phyloP scores from a whole-genome alignment of 2,888 invertebrate genomes.

The Epicampocera succincta region DNA sequence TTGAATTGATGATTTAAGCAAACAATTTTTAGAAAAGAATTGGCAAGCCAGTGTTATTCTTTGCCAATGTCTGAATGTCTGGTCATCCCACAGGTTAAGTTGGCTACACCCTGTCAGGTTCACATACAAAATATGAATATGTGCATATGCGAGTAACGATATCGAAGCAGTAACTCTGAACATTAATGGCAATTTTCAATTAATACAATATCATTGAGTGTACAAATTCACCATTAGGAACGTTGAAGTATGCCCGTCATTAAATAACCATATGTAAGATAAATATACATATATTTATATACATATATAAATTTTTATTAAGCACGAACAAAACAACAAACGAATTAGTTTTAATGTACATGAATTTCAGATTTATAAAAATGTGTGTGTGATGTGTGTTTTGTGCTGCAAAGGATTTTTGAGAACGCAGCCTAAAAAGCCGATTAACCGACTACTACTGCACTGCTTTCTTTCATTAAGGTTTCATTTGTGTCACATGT shows the following conservation, averaged over 20 bases:
- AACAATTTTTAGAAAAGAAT: too few species aligned
- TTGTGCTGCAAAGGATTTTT: too few species aligned
- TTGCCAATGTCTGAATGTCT: too few species aligned
- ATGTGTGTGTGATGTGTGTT: too few species aligned
- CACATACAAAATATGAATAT: slow-evolving; percentile 17
- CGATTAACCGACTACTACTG: too few species aligned
- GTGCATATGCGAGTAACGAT: slow-evolving; percentile 10
- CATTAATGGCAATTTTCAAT: slow-evolving; percentile 67
- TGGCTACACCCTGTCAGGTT: slow-evolving; percentile 27
- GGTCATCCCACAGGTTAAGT: background rate
- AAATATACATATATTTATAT: slow-evolving; percentile 3
- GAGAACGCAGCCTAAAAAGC: too few species aligned
- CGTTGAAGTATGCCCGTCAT: slow-evolving; percentile 3
- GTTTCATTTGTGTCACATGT: too few species aligned
- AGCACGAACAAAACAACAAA: slow-evolving; percentile 7
- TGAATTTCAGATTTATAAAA: too few species aligned
- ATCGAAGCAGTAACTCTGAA: slow-evolving; percentile 5
- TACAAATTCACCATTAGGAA: slow-evolving; percentile 2
- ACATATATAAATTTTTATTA: slow-evolving; percentile 12
- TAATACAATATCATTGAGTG: slow-evolving; percentile 52
- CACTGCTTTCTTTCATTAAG: too few species aligned
- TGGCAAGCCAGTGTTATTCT: too few species aligned
- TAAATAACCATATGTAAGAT: slow-evolving; percentile 51
- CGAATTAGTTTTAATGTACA: background rate
- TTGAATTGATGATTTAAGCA: too few species aligned